These are phyloP conservation scores for Apocrypta bakeri DNA, from an alignment of 1,140 invertebrate species.

Conservation along the genomic window DNA sequence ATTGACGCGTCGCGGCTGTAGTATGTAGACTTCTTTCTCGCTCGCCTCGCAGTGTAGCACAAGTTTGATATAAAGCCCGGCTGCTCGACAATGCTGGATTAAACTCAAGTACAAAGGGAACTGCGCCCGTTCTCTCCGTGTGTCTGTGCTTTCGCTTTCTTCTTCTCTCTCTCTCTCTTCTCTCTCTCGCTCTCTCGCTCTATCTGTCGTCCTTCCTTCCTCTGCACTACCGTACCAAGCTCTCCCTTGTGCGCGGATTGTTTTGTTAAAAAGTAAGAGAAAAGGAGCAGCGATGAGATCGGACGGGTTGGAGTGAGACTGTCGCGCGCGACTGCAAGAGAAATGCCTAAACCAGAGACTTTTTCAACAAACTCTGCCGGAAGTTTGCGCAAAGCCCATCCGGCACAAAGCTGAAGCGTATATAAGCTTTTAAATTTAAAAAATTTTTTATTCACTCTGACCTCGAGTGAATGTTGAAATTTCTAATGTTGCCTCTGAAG, in stretches of 20 bases:
- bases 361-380: not conserved
- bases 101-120: slow-evolving; percentile 70
- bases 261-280: slow-evolving; percentile 54
- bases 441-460: too few relatives aligned
- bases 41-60: slow-evolving; percentile 46
- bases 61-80: slow-evolving; percentile 68
- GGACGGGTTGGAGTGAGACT: not conserved
- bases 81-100: slow-evolving; percentile 71
- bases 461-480: too few relatives aligned
- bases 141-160: slow-evolving; percentile 53
- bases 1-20: slow-evolving; percentile 67
- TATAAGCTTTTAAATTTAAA: too few relatives aligned
- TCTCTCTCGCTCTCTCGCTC: slow-evolving; percentile 42
- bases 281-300: slow-evolving; percentile 9
- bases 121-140: slow-evolving; percentile 7
- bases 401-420: too few relatives aligned
- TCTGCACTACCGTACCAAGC: not conserved
- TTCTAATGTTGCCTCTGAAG: too few relatives aligned
- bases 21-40: not conserved
- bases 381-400: not conserved
- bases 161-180: slow-evolving; percentile 40
- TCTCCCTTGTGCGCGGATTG: slow-evolving; percentile 4
- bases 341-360: slow-evolving; percentile 22
- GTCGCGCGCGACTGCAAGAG: not conserved
- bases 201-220: slow-evolving; percentile 44